A percentile compares a stretch with the other conserved stretches of the same genome.
These are phyloP conservation scores for Ellobium chinense DNA, from an alignment of 2,888 invertebrate species.

Conservation along the genomic window DNA sequence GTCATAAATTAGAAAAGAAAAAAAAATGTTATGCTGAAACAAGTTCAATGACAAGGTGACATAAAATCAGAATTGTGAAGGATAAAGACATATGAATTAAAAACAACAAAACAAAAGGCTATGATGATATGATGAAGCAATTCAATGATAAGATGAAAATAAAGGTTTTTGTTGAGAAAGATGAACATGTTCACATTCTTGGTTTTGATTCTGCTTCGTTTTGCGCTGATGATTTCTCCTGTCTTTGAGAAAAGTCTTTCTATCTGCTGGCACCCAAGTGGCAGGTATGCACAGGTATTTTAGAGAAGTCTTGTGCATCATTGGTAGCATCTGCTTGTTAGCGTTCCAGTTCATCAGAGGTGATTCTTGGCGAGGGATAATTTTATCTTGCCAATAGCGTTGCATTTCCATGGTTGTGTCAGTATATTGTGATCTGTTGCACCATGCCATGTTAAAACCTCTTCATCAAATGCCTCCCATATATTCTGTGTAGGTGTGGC, in stretches of 20 bases:
- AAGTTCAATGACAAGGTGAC: too few species aligned
- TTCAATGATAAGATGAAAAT: too few species aligned
- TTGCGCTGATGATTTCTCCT: background rate
- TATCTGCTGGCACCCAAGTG: background rate
- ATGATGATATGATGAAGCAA: too few species aligned
- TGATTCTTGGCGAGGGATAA: background rate
- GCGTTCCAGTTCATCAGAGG: background rate
- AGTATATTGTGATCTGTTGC: background rate
- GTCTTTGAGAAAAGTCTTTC: conserved; percentile 13
- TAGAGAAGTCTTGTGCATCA: background rate
- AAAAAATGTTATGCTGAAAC: too few species aligned
- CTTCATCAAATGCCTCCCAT: conserved; percentile 6
- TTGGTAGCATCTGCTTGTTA: background rate
- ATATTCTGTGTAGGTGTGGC: background rate
- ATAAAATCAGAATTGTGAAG: too few species aligned
- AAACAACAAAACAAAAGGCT: too few species aligned
- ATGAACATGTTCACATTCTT: background rate
- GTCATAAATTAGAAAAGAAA: too few species aligned
- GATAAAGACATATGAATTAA: too few species aligned
- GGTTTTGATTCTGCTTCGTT: background rate
- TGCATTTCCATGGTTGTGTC: conserved; percentile 2
- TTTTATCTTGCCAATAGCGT: background rate
- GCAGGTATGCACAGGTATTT: conserved; percentile 1
- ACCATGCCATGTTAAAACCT: background rate
- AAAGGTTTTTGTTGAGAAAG: background rate